Base-by-base conservation (phyloP, 1,140 invertebrate species). In the Heliothis subflexa region DNA sequence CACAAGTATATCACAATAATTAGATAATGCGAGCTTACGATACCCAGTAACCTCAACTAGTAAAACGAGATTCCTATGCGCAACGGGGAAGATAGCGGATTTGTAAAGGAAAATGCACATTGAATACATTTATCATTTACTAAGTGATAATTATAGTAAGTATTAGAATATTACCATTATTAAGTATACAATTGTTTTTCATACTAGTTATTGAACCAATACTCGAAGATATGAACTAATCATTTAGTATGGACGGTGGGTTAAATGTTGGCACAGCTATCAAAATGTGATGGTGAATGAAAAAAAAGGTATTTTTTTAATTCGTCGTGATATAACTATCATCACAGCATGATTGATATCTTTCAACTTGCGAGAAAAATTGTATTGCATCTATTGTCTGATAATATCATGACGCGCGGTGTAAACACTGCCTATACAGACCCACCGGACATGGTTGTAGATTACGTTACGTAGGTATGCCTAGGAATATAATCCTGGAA, bases 81-180 rank as follows among this genome's bases (percentile, higher is more conserved):
- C 64, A 78, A 78, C 66, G 66, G 54, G 66, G 76, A 78, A 78
- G 66, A 61, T 78, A 71, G 66, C 76, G 66, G 66, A 47, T 59
- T 71, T 52, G 11, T 71, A 16, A 70, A 70, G 66, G 18, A n/a
- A 49, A 49, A 70, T 70, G 21, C 47, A 68, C 47, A 68, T 28
- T 52, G 62, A 66, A 62, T 1, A 40, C 9, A n/a, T 61, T 13
- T 14, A 28, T 7, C 0, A 28, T 11, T 14, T 16, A 16, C 14
- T 16, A 54, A n/a, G 14, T 1, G 0, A 14, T 54, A 54, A n/a
- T 40, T 40, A 40, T n/a, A n/a, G n/a, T n/a, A 40, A 40, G 5
- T 40, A n/a, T 52, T 2, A 50, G 3, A 50, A 50, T 13, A 50
- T 13, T 50, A 50, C 11, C 14, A 25, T 25, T 25, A 25, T 25